Conservation (phyloP, 1,140 invertebrate species). For the Drosophila albomicans region DNA sequence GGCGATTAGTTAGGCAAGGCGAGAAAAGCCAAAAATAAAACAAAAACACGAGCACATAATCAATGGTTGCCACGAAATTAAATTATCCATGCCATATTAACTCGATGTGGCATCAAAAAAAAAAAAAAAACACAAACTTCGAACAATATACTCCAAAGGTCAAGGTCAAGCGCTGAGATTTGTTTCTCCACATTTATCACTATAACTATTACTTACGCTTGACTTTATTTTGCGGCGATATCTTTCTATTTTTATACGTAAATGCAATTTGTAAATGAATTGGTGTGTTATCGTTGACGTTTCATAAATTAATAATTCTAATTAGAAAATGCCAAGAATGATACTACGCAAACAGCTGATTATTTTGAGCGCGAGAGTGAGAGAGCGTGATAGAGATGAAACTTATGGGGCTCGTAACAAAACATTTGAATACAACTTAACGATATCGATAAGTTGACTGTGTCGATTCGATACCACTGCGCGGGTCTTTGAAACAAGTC, state of each 20-base stretch:
- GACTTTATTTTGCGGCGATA: conserved; percentile 5
- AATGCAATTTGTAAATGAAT: not conserved
- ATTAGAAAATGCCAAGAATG: conserved; percentile 17
- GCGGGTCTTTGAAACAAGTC: no score
- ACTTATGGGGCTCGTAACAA: not conserved
- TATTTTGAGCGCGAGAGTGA: not conserved
- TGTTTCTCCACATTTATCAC: conserved; percentile 7
- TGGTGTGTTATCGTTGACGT: not conserved
- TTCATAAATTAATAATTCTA: conserved; percentile 2
- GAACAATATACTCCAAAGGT: conserved; percentile 42
- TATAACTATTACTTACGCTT: conserved; percentile 37
- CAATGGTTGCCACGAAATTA: conserved; percentile 4
- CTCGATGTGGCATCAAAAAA: not conserved
- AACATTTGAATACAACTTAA: not conserved
- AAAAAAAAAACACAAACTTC: not conserved
- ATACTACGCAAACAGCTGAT: conserved; percentile 7
- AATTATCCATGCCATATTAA: conserved; percentile 19
- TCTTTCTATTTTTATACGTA: not conserved
- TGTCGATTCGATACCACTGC: no score
- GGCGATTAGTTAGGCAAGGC: conserved; percentile 58
- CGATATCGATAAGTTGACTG: no score
- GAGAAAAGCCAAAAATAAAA: not conserved
- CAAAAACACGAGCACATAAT: conserved; percentile 5
- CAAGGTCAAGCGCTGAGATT: conserved; percentile 54
- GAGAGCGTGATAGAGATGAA: not conserved